A percentile compares a stretch with the other conserved stretches of the same genome.
phyloP scores from a whole-genome alignment of 1,140 invertebrate species.

The Drosophila kanapiae region DNA sequence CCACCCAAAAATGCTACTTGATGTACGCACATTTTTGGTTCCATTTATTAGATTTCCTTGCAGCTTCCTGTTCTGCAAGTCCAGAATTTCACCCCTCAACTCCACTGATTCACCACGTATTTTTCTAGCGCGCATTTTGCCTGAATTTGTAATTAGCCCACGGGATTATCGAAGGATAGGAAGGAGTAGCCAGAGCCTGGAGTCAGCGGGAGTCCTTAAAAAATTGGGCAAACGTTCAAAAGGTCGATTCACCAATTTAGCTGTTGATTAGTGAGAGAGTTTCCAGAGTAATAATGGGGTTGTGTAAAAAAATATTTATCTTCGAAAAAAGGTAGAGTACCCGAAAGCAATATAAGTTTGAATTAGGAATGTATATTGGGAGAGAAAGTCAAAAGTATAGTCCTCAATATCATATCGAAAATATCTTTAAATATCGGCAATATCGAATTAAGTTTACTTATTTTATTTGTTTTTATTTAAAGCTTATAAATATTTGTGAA shows the following conservation, averaged over 20 bases:
- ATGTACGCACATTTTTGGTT: conserved; percentile 84
- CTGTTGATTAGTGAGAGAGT: conserved; percentile 30
- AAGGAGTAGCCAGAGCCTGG: not conserved
- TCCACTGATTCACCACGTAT: conserved; percentile 49
- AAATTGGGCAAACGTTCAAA: conserved; percentile 6
- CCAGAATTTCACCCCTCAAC: conserved; percentile 27
- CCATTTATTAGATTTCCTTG: conserved; percentile 84
- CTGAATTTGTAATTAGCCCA: conserved; percentile 77
- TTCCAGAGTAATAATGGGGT: not conserved
- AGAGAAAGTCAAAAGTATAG: no score
- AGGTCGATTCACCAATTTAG: conserved; percentile 29
- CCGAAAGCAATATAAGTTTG: no score
- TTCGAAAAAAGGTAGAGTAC: not conserved
- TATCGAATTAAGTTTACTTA: no score
- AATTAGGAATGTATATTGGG: no score
- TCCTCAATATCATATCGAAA: no score
- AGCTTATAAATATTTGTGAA: no score
- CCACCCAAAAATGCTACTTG: conserved; percentile 39
- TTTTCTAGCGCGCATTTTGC: conserved; percentile 60
- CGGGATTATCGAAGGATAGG: not conserved
- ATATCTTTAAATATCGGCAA: no score
- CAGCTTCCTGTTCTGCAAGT: conserved; percentile 59
- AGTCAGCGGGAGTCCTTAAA: conserved; percentile 17
- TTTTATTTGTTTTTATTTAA: no score
- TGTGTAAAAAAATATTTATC: not conserved